phyloP scores from a whole-genome alignment of 2,888 invertebrate species.

The Neoascia interrupta region DNA sequence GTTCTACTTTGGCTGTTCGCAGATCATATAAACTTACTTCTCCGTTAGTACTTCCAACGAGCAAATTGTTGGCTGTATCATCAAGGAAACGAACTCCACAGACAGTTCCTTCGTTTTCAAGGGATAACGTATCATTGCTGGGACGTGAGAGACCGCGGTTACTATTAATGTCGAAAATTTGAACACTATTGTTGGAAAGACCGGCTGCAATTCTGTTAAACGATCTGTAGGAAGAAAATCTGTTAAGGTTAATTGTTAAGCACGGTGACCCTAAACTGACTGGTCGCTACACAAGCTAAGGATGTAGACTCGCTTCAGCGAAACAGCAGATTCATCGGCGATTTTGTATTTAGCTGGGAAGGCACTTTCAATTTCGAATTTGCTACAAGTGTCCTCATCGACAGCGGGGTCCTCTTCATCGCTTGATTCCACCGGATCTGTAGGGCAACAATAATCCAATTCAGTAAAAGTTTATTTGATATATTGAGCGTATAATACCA shows the following conservation, averaged over 20 bases:
- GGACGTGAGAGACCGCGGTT: slow-evolving; percentile 75
- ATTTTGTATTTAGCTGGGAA: slow-evolving; percentile 75
- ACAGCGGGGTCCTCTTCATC: slow-evolving; percentile 72
- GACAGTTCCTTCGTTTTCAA: slow-evolving; percentile 38
- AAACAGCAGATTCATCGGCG: slow-evolving; percentile 81
- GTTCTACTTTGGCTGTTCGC: slow-evolving; percentile 79
- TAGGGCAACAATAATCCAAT: slow-evolving; percentile 21
- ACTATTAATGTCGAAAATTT: slow-evolving; percentile 80
- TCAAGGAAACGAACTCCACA: slow-evolving; percentile 76
- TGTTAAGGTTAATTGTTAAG: neutral
- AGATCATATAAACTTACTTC: slow-evolving; percentile 76
- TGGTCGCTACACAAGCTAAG: slow-evolving; percentile 82
- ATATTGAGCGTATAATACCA: slow-evolving; percentile 2
- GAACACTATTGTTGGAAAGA: slow-evolving; percentile 80
- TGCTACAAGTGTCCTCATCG: slow-evolving; percentile 75
- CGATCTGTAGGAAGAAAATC: slow-evolving; percentile 52
- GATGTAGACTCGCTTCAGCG: slow-evolving; percentile 82
- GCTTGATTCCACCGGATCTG: slow-evolving; percentile 28
- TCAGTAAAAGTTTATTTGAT: neutral
- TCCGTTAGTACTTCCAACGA: slow-evolving; percentile 75
- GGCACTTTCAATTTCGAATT: slow-evolving; percentile 72
- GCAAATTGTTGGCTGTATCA: slow-evolving; percentile 72
- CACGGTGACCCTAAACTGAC: slow-evolving; percentile 76
- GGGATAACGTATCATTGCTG: neutral
- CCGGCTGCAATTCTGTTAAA: slow-evolving; percentile 80